Conservation (phyloP, 1,140 invertebrate species). For the Gryon sp. region DNA sequence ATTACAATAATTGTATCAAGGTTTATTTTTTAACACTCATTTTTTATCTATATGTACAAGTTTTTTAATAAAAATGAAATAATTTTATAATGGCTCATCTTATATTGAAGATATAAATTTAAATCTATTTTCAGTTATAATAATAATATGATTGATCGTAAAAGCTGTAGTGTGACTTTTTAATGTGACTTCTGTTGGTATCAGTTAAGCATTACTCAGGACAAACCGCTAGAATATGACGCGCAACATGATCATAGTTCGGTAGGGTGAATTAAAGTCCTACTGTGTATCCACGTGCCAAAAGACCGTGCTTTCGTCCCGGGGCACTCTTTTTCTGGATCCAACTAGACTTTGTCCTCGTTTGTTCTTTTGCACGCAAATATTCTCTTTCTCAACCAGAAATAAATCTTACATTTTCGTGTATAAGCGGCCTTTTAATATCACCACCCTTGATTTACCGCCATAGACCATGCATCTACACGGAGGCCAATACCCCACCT, state of each 20-base stretch:
- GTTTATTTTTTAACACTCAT: no score
- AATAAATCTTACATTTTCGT: slow-evolving; percentile 78
- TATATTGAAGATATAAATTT: no score
- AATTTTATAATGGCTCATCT: no score
- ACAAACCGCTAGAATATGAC: slow-evolving; percentile 65
- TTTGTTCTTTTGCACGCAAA: slow-evolving; percentile 14
- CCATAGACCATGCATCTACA: slow-evolving; percentile 69
- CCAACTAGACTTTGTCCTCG: slow-evolving; percentile 27
- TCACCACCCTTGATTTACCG: slow-evolving; percentile 77
- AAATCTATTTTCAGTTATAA: no score
- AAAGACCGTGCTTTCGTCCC: slow-evolving; percentile 47
- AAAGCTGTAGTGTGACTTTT: no score
- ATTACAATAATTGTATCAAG: no score
- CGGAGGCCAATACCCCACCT: slow-evolving; percentile 65
- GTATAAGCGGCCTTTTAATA: slow-evolving; percentile 79
- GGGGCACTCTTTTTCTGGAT: slow-evolving; percentile 54
- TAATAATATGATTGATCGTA: no score
- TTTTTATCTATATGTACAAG: no score
- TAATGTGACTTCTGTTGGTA: no score
- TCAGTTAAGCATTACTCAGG: slow-evolving; percentile 65
- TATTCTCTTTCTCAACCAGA: slow-evolving; percentile 58
- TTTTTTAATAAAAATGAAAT: no score
- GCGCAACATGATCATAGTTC: slow-evolving; percentile 63
- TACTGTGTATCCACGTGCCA: slow-evolving; percentile 51
- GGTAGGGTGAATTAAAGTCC: slow-evolving; percentile 64